These are phyloP conservation scores for Poeciliopsis retropinna DNA, from an alignment of 2,113 vertebrate genomes.

Conservation along the genomic window DNA sequence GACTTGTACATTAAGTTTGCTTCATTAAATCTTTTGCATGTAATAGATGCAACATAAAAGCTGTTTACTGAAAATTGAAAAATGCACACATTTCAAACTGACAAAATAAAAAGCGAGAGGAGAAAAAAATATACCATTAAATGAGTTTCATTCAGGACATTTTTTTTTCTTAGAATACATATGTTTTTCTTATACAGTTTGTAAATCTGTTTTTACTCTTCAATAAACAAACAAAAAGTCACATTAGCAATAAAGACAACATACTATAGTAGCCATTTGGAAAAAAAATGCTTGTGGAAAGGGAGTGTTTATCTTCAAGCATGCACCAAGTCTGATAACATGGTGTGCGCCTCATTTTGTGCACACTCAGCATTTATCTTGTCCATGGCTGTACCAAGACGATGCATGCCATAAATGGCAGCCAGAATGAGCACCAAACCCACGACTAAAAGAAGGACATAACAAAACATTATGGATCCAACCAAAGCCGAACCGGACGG, in stretches of 20 bases:
- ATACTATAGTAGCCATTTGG: not conserved
- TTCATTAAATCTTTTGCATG: too few species aligned
- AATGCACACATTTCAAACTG: not conserved
- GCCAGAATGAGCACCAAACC: conserved; percentile 65
- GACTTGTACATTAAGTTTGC: too few species aligned
- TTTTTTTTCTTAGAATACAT: not conserved
- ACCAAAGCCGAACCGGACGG: conserved; percentile 67
- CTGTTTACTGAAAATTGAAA: not conserved
- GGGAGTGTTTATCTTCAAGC: not conserved
- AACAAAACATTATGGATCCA: conserved; percentile 73
- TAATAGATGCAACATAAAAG: not conserved
- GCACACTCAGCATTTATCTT: conserved; percentile 16
- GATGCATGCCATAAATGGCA: conserved; percentile 55
- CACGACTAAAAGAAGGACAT: conserved; percentile 63
- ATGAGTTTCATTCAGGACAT: not conserved
- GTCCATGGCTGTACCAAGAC: conserved; percentile 51
- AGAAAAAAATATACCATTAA: not conserved
- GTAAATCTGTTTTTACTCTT: not conserved
- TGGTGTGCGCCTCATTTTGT: not conserved
- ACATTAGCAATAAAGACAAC: not conserved
- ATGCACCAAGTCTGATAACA: conserved; percentile 33
- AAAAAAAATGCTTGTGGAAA: not conserved
- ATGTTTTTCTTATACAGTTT: not conserved
- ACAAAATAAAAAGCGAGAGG: not conserved
- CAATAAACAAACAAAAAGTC: not conserved